Conservation (phyloP, 2,797 vertebrate species). For the Tragopan temminckii region DNA sequence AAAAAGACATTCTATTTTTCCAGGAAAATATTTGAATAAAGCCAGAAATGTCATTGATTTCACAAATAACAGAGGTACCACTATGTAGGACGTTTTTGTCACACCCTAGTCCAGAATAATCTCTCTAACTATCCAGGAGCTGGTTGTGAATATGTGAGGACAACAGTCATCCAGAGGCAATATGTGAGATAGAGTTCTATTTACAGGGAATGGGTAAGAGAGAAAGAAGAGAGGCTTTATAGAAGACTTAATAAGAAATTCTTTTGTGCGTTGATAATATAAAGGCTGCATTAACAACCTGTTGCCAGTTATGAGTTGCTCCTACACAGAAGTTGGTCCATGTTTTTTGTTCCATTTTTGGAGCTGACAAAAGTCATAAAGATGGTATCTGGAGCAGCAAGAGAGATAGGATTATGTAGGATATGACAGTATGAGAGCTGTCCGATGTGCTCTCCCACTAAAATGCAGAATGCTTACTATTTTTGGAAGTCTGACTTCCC, state of each 20-base stretch:
- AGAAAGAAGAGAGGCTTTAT: neutral
- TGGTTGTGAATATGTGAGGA: neutral
- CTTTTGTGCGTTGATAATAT: neutral
- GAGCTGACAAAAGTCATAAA: neutral
- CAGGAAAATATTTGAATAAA: constrained; percentile 8
- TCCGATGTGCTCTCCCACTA: neutral
- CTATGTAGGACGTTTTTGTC: neutral
- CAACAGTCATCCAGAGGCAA: neutral
- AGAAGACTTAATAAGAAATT: neutral
- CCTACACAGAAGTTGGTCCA: neutral
- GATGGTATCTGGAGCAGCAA: neutral
- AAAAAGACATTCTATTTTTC: neutral
- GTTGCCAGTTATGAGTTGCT: neutral
- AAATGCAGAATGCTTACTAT: constrained; percentile 17
- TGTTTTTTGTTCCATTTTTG: constrained; percentile 21
- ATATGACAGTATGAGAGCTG: neutral
- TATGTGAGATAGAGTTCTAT: neutral
- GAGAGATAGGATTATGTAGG: neutral
- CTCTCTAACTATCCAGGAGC: neutral
- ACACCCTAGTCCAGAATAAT: neutral
- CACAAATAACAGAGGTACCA: neutral
- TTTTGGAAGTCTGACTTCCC: constrained; percentile 38
- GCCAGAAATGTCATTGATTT: constrained; percentile 21
- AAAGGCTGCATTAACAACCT: neutral
- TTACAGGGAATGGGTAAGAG: neutral